Base-by-base conservation (phyloP, 2,797 vertebrate species). In the Syngnathus acus region DNA sequence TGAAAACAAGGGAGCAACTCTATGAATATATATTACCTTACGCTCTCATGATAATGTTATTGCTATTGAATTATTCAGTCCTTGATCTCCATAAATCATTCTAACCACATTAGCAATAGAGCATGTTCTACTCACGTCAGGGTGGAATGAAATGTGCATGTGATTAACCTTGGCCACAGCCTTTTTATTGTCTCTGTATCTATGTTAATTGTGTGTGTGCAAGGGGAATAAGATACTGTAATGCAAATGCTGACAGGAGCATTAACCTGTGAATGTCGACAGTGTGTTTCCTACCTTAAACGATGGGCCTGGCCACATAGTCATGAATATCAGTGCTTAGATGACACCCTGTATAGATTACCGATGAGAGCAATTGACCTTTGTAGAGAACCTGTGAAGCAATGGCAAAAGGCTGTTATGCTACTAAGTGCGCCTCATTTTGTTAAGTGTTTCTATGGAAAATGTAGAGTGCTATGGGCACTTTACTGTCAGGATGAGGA, bases 81-180 rank as follows among this genome's bases (percentile, higher is more conserved):
- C 66, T 48, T 59, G 42, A 67, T 65, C 42, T 72, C 62, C 43
- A 69, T 72, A 67, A 73, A 70, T 68, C 71, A 68, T 50, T 70
- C 32, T 66, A 64, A 70, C 70, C 40, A 69, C 62, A 70, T 70
- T 63, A 65, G 14, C 37, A 37, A 16, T 53, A 42, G 40, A 61
- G 55, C 66, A 66, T 71, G 68, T 68, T 64, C 62, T 58, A 47
- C 9, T 55, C 38, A 64, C 17, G 42, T 42, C 40, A 45, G 50
- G 19, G 50, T 45, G 40, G 47, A 64, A 37, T 68, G 60, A 64
- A 47, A 63, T 23, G 51, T 57, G 67, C 60, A 63, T 55, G 60
- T 39, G 61, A 16, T 64, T 64, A 48, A 58, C 62, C 53, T 64
- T 58, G 67, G 9, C 14, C 0, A 8, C 42, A 43, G 47, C 61